phyloP scores from a whole-genome alignment of 2,888 invertebrate genomes.

The Malthinus flaveolus region DNA sequence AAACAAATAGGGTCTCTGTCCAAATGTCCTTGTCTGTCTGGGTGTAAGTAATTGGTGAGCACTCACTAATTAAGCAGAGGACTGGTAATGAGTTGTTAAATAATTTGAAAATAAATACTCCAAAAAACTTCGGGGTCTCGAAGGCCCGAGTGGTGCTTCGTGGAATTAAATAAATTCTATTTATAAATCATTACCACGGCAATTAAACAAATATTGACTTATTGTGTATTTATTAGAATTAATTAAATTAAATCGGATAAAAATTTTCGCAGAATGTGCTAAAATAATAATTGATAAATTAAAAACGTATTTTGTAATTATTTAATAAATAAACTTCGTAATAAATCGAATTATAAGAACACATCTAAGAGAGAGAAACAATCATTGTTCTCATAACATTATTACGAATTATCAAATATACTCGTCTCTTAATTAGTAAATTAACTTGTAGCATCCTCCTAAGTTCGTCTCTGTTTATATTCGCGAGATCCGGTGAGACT shows the following conservation, averaged over 20 bases:
- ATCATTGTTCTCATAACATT: slow-evolving; percentile 14
- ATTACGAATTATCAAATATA: slow-evolving; percentile 23
- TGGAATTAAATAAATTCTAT: too few relatives aligned
- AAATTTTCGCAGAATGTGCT: background rate
- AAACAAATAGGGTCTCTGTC: too few relatives aligned
- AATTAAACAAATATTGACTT: too few relatives aligned
- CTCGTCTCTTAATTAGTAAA: slow-evolving; percentile 25
- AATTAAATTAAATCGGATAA: background rate
- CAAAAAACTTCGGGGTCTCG: too few relatives aligned
- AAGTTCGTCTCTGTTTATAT: slow-evolving; percentile 33
- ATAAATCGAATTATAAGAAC: background rate
- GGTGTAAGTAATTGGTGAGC: too few relatives aligned
- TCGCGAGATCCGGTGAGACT: slow-evolving; percentile 37
- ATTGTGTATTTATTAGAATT: background rate
- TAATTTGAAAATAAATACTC: too few relatives aligned
- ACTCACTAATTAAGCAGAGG: too few relatives aligned
- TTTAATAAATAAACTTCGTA: background rate
- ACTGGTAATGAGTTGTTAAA: too few relatives aligned
- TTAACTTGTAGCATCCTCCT: slow-evolving; percentile 33
- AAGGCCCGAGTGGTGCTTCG: too few relatives aligned
- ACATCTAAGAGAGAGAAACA: background rate
- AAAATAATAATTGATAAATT: background rate
- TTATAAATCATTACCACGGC: too few relatives aligned
- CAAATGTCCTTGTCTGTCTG: too few relatives aligned
- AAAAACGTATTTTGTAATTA: background rate